Conservation (phyloP, 1,140 invertebrate genomes). For the Zaprionus tsacasi region DNA sequence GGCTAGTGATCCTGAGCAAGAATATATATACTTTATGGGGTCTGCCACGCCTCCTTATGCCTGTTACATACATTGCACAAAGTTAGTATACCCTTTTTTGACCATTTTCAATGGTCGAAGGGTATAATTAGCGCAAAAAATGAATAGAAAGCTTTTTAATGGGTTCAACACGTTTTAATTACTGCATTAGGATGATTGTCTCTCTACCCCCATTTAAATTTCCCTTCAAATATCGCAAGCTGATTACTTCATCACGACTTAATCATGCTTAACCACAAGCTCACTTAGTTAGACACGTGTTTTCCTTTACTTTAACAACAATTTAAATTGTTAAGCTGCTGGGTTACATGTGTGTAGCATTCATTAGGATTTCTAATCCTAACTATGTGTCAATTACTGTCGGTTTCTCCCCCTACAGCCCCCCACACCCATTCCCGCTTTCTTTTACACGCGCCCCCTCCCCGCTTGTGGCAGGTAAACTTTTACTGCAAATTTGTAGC, state of each 20-base stretch:
- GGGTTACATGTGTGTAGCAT: slow-evolving; percentile 11
- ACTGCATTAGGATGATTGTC: too few species aligned
- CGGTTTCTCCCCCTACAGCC: slow-evolving; percentile 11
- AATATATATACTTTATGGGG: too few species aligned
- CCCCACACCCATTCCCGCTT: background rate
- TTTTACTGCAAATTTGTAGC: slow-evolving; percentile 70
- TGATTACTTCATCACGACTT: background rate
- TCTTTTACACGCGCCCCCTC: background rate
- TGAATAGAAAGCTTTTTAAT: slow-evolving; percentile 5
- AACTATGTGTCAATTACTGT: slow-evolving; percentile 58
- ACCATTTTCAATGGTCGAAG: too few species aligned
- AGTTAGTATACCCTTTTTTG: too few species aligned
- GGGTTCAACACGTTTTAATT: background rate
- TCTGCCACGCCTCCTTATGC: too few species aligned
- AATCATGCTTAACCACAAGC: slow-evolving; percentile 15
- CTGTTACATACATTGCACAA: too few species aligned
- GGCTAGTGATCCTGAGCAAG: too few species aligned
- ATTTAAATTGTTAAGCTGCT: slow-evolving; percentile 29
- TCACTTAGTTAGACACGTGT: slow-evolving; percentile 23
- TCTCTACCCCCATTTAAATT: too few species aligned
- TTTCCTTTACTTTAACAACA: slow-evolving; percentile 15
- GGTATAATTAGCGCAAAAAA: slow-evolving; percentile 20
- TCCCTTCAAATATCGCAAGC: background rate
- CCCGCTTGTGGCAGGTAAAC: slow-evolving; percentile 27
- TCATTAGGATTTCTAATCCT: slow-evolving; percentile 31